Conservation (phyloP, 2,888 invertebrate genomes). For the Tholera decimalis region DNA sequence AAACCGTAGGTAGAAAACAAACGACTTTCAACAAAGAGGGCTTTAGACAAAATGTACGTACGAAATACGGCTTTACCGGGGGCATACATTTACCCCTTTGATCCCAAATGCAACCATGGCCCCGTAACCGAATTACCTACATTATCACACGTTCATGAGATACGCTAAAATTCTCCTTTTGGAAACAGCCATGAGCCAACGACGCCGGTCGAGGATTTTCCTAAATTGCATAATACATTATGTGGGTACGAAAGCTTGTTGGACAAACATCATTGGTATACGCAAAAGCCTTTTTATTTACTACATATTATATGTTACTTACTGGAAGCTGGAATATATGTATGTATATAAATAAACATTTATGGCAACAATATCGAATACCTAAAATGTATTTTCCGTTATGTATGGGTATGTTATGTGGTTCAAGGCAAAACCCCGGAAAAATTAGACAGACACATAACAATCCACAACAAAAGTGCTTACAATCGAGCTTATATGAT, state of each 20-base stretch:
- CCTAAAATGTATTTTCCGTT: conserved; percentile 9
- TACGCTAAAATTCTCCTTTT: conserved; percentile 23
- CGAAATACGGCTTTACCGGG: conserved; percentile 36
- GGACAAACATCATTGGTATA: neutral
- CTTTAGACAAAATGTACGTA: conserved; percentile 38
- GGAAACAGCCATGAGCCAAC: neutral
- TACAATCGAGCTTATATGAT: too few relatives aligned
- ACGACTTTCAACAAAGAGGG: conserved; percentile 39
- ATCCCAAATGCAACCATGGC: conserved; percentile 57
- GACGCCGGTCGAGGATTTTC: conserved; percentile 6
- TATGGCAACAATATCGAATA: neutral
- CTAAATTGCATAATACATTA: conserved; percentile 17
- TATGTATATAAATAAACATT: neutral
- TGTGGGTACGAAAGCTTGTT: conserved; percentile 5
- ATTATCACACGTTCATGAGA: conserved; percentile 30
- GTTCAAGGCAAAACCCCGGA: conserved; percentile 17
- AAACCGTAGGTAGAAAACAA: conserved; percentile 43
- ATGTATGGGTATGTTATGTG: neutral
- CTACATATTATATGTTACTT: neutral
- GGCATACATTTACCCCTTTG: conserved; percentile 47
- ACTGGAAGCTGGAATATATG: neutral
- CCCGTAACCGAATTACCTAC: conserved; percentile 50
- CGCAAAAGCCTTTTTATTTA: neutral
- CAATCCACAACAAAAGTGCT: too few relatives aligned
- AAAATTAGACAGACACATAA: neutral